These are phyloP conservation scores for Apantesis nais DNA, from an alignment of 2,888 invertebrate species.

Conservation along the genomic window DNA sequence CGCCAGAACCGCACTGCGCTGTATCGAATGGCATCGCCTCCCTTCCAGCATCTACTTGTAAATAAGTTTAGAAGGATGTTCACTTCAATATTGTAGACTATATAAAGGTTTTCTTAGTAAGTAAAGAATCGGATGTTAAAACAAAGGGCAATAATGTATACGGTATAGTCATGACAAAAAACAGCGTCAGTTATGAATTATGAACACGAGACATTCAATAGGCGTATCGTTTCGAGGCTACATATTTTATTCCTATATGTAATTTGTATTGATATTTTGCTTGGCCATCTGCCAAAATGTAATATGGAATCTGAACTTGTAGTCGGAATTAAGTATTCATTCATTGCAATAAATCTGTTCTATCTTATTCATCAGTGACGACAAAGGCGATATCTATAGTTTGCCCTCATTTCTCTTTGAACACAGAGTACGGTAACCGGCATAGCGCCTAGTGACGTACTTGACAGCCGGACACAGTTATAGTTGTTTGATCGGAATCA, in stretches of 20 bases:
- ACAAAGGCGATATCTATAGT: conserved; percentile 40
- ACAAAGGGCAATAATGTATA: conserved; percentile 13
- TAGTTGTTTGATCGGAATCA: conserved; percentile 21
- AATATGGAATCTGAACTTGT: conserved; percentile 68
- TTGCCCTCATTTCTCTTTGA: conserved; percentile 56
- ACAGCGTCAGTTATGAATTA: conserved; percentile 35
- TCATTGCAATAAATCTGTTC: conserved; percentile 74
- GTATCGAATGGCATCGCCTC: background rate
- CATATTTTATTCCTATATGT: conserved; percentile 56
- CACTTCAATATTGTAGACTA: background rate
- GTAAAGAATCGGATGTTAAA: conserved; percentile 14
- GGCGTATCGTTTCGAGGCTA: conserved; percentile 35
- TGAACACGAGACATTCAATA: conserved; percentile 40
- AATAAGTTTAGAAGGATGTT: background rate
- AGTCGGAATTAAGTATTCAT: conserved; percentile 74
- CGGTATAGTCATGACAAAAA: conserved; percentile 18
- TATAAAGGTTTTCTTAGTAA: conserved; percentile 1
- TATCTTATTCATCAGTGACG: conserved; percentile 69
- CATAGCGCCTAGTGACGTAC: conserved; percentile 28
- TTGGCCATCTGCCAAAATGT: conserved; percentile 71
- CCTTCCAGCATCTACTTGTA: background rate
- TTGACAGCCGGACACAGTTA: conserved; percentile 26
- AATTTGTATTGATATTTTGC: conserved; percentile 70
- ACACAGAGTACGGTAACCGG: conserved; percentile 43
- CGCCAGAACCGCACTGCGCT: background rate